Conservation (phyloP, 2,888 invertebrate genomes). For the Noctua comes region DNA sequence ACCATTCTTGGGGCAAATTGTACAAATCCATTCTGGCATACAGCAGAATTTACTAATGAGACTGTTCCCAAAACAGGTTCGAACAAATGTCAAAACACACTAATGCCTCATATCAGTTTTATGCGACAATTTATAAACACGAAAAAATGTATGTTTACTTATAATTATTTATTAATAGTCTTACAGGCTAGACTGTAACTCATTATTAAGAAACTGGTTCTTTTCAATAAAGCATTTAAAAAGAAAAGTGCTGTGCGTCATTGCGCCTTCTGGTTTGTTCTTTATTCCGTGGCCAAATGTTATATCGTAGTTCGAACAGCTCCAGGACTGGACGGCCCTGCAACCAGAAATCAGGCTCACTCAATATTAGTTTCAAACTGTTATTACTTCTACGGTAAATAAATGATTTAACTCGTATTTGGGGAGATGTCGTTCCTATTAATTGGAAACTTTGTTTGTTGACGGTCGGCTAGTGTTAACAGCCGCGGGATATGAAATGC, state of each 20-base stretch:
- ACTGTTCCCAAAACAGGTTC: neutral
- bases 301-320: conserved; percentile 53
- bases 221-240: neutral
- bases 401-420: conserved; percentile 46
- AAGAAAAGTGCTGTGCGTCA: too few species aligned
- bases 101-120: too few species aligned
- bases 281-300: conserved; percentile 44
- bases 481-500: conserved; percentile 47
- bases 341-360: conserved; percentile 23
- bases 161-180: neutral
- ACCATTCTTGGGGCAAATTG: neutral
- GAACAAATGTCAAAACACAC: too few species aligned
- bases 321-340: conserved; percentile 8
- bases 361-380: conserved; percentile 64
- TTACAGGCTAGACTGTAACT: neutral
- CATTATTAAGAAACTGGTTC: neutral
- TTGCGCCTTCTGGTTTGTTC: neutral
- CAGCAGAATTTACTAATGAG: neutral
- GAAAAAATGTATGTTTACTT: neutral
- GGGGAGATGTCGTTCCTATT: conserved; percentile 39
- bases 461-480: conserved; percentile 22
- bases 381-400: conserved; percentile 61
- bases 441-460: conserved; percentile 59
- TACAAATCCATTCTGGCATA: neutral
- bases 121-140: neutral